phyloP scores from a whole-genome alignment of 2,113 vertebrate genomes.

The Bubo blakistoni region DNA sequence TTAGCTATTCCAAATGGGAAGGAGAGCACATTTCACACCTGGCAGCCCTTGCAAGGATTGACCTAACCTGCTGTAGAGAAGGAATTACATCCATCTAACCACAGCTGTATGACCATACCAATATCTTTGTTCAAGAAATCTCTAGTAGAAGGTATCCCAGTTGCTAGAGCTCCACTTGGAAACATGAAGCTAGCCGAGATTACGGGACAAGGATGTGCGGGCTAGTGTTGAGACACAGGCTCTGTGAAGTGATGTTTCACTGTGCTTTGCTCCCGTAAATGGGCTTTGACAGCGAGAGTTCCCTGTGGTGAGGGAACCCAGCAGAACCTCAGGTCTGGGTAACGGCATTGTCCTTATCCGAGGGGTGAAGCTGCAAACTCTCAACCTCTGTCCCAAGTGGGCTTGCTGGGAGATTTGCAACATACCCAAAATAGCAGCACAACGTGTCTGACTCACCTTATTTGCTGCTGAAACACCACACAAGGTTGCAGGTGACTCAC shows the following conservation, averaged over 20 bases:
- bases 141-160: background rate
- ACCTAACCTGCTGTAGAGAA: rapidly evolving
- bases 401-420: background rate
- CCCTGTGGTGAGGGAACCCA: rapidly evolving
- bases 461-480: background rate
- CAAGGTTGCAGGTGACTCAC: background rate
- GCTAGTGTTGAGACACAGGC: background rate
- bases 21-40: background rate
- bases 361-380: background rate
- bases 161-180: background rate
- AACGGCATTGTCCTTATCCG: background rate
- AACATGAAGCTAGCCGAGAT: background rate
- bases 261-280: background rate
- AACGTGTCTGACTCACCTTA: background rate
- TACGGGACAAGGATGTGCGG: rapidly evolving
- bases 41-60: background rate
- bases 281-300: background rate
- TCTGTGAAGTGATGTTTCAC: background rate
- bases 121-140: background rate
- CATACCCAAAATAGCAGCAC: background rate
- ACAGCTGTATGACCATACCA: background rate
- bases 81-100: background rate
- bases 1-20: background rate
- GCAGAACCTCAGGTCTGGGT: background rate
- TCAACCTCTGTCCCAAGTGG: background rate